phyloP scores from a whole-genome alignment of 2,113 vertebrate genomes.

The Chloropsis cyanopogon region DNA sequence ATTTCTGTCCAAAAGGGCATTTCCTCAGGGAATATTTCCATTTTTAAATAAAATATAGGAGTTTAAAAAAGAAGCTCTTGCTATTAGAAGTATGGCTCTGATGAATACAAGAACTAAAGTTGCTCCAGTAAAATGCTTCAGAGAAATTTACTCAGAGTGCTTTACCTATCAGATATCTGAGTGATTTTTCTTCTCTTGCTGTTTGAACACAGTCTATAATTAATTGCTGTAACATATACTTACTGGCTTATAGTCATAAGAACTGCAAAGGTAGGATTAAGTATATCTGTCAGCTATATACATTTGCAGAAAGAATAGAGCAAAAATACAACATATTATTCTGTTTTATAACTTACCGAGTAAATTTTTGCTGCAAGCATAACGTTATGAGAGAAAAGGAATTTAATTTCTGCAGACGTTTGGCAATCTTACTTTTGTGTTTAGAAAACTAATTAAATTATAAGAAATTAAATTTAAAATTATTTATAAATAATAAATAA shows the following conservation, averaged over 20 bases:
- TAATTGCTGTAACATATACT: background rate
- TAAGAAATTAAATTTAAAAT: background rate
- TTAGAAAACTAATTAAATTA: background rate
- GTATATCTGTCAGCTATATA: background rate
- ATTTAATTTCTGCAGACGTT: background rate
- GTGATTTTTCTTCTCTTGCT: background rate
- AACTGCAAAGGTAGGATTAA: background rate
- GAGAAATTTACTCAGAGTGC: background rate
- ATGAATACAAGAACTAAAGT: background rate
- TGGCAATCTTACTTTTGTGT: background rate
- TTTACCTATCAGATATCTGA: background rate
- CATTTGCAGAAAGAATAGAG: background rate
- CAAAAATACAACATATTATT: background rate
- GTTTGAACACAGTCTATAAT: background rate
- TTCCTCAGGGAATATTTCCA: background rate
- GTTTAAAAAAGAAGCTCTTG: background rate
- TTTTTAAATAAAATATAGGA: background rate
- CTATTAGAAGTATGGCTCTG: background rate
- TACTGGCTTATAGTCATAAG: background rate
- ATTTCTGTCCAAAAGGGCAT: background rate
- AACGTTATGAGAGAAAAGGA: background rate
- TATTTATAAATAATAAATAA: background rate
- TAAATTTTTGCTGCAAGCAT: background rate
- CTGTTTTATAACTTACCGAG: accelerated
- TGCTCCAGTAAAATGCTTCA: background rate